A percentile compares a stretch with the other conserved stretches of the same genome.
phyloP scores from a whole-genome alignment of 2,113 vertebrate species.

The Nettapus auritus region DNA sequence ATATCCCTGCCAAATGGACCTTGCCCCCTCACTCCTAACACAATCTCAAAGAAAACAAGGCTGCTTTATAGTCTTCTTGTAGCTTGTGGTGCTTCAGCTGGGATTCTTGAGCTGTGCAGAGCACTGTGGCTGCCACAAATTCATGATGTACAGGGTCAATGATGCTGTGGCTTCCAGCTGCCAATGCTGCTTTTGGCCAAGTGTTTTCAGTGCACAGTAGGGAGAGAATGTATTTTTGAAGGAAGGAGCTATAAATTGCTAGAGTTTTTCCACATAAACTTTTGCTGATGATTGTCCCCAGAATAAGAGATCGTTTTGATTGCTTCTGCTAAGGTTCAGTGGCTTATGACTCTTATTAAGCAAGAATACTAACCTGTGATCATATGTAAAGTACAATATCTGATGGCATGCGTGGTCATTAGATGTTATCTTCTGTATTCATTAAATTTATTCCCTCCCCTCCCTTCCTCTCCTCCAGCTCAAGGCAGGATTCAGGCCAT shows the following conservation, averaged over 20 bases:
- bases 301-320: neutral
- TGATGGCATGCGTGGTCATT: neutral
- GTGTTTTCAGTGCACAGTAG: neutral
- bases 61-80: neutral
- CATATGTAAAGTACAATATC: neutral
- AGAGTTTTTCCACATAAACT: neutral
- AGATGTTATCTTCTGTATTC: neutral
- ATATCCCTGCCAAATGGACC: neutral
- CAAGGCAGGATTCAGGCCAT: neutral
- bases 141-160: neutral
- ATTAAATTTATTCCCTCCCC: neutral
- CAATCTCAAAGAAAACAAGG: neutral
- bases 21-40: fast-evolving
- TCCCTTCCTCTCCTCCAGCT: neutral
- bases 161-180: neutral
- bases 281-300: neutral
- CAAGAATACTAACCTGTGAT: neutral
- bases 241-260: neutral
- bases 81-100: neutral
- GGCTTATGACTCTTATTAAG: neutral
- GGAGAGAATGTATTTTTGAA: neutral
- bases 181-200: neutral
- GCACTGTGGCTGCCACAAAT: neutral
- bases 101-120: neutral
- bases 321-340: neutral